phyloP scores from a whole-genome alignment of 2,113 vertebrate genomes.

The Chauna torquata region DNA sequence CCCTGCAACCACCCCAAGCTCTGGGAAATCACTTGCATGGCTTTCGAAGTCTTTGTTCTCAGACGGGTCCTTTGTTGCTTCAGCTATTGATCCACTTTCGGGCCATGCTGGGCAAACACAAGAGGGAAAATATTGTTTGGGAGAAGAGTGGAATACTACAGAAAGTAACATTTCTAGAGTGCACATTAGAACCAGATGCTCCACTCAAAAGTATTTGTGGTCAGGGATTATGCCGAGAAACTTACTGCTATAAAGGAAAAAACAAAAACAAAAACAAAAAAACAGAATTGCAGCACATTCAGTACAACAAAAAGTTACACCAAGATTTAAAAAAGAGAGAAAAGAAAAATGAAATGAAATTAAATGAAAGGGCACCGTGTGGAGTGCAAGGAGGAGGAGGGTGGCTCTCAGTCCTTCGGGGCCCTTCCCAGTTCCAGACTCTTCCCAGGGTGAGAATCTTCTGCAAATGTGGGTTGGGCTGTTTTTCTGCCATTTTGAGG shows the following conservation, averaged over 20 bases:
- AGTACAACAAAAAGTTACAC: conserved; percentile 9
- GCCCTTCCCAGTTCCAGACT: background rate
- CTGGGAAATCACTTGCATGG: conserved; percentile 56
- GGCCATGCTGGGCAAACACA: conserved; percentile 60
- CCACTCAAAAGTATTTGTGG: conserved; percentile 63
- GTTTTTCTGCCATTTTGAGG: background rate
- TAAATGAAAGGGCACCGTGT: background rate
- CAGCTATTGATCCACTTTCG: conserved; percentile 60
- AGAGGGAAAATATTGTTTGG: conserved; percentile 55
- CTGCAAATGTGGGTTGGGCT: background rate
- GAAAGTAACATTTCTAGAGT: conserved; percentile 59
- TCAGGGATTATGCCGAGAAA: background rate
- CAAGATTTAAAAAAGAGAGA: background rate
- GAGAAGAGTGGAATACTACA: conserved; percentile 51
- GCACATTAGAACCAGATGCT: conserved; percentile 76
- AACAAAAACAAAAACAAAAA: background rate
- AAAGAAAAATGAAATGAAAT: background rate
- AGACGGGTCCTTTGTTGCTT: conserved; percentile 50
- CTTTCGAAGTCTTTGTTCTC: conserved; percentile 65
- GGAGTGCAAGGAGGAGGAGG: background rate
- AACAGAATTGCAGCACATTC: background rate
- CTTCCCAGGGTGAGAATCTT: background rate
- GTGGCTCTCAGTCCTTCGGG: background rate
- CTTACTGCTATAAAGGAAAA: conserved; percentile 18
- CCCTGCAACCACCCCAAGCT: background rate